phyloP scores from a whole-genome alignment of 2,888 invertebrate genomes.

The Drosophila quinaria region DNA sequence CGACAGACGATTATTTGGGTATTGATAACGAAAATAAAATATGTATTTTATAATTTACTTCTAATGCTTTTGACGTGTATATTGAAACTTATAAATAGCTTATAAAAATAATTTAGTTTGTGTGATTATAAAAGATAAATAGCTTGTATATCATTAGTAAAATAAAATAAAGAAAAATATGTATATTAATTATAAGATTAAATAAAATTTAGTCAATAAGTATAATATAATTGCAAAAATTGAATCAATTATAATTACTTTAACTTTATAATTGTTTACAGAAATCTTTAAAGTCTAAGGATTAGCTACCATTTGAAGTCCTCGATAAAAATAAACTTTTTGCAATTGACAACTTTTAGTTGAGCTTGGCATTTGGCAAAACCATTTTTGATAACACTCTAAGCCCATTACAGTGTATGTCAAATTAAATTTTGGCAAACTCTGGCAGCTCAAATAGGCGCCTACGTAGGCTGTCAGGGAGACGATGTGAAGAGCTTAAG shows the following conservation, averaged over 20 bases:
- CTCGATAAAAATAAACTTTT: constrained; percentile 21
- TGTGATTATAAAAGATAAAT: too few species aligned
- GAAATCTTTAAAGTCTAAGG: not conserved
- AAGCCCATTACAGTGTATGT: constrained; percentile 36
- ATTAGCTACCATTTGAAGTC: not conserved
- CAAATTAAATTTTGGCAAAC: constrained; percentile 42
- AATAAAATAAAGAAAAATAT: too few species aligned
- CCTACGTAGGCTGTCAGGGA: constrained; percentile 6
- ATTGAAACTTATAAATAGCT: too few species aligned
- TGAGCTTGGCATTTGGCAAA: constrained; percentile 38
- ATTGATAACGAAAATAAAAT: not conserved
- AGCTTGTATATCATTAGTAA: too few species aligned
- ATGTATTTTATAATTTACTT: not conserved
- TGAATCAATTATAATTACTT: not conserved
- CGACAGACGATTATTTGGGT: not conserved
- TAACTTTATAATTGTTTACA: not conserved
- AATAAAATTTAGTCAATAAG: too few species aligned
- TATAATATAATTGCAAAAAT: too few species aligned
- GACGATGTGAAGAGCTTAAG: constrained; percentile 22
- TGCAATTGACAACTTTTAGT: constrained; percentile 31
- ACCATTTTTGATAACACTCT: constrained; percentile 31
- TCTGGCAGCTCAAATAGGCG: constrained; percentile 28
- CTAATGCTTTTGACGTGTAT: not conserved
- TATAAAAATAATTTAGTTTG: too few species aligned
- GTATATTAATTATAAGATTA: too few species aligned